These are phyloP conservation scores for Austrolebias charrua DNA, from an alignment of 2,797 vertebrate genomes.

Conservation along the genomic window DNA sequence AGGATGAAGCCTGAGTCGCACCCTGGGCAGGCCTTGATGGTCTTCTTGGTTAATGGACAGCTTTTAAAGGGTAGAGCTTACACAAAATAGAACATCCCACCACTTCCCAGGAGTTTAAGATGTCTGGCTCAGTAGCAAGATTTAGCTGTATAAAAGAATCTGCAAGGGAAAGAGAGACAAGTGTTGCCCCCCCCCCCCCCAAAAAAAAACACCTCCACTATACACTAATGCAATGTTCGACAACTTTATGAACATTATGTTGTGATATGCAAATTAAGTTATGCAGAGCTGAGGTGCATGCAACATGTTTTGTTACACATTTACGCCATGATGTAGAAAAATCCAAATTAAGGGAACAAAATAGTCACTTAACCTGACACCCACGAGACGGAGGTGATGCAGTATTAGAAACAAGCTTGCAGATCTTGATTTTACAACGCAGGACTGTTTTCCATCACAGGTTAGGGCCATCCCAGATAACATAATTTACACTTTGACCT, in stretches of 20 bases:
- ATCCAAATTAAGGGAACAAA: constrained; percentile 64
- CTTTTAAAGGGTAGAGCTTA: no score
- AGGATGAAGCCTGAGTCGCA: no score
- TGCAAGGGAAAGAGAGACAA: constrained; percentile 79
- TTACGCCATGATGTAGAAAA: constrained; percentile 65
- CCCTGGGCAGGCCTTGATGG: no score
- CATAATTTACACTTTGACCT: constrained; percentile 69
- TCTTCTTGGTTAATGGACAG: no score
- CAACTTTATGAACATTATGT: constrained; percentile 59
- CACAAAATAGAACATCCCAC: no score
- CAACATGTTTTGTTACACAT: constrained; percentile 73
- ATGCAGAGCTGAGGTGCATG: constrained; percentile 80
- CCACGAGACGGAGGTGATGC: constrained; percentile 81
- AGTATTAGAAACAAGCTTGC: constrained; percentile 82
- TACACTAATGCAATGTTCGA: constrained; percentile 62
- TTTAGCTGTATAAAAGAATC: constrained; percentile 66
- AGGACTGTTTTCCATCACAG: constrained; percentile 78
- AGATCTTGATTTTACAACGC: constrained; percentile 78
- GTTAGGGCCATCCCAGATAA: constrained; percentile 80
- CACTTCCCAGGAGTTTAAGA: no score
- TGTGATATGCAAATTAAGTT: constrained; percentile 64
- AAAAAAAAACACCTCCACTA: constrained; percentile 36
- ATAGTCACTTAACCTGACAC: constrained; percentile 82
- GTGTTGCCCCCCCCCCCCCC: constrained; percentile 59
- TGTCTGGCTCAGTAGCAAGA: constrained; percentile 60